Evolutionary conservation across 2,797 vertebrate species (phyloP).

Genomic region (Myripristis murdjan): DNA sequence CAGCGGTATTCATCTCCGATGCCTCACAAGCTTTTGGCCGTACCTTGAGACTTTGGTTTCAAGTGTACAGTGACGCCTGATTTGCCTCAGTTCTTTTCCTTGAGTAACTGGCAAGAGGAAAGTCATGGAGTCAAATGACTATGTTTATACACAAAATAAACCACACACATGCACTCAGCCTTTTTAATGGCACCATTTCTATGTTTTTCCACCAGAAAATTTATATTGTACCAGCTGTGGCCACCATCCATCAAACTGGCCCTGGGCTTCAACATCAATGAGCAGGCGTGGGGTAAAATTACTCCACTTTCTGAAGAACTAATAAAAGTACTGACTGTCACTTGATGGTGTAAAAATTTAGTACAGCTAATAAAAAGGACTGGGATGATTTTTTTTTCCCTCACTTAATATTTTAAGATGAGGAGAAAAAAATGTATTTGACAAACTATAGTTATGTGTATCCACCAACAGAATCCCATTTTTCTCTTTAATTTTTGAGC

Average conservation of each 20-base stretch:
- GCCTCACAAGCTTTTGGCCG: conserved; percentile 1
- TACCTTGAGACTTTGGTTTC: background rate
- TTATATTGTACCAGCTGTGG: background rate
- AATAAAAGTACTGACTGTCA: too few relatives aligned
- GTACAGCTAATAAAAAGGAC: too few relatives aligned
- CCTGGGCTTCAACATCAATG: background rate
- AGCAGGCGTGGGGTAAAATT: background rate
- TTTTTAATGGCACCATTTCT: too few relatives aligned
- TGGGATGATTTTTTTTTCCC: too few relatives aligned
- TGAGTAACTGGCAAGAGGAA: background rate
- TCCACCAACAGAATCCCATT: too few relatives aligned
- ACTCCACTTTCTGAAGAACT: background rate
- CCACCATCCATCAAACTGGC: conserved; percentile 4
- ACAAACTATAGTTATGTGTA: too few relatives aligned
- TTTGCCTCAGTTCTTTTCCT: background rate
- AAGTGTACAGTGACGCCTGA: background rate
- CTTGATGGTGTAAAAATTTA: too few relatives aligned
- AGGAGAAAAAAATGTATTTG: too few relatives aligned
- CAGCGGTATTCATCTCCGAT: background rate
- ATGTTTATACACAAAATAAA: background rate
- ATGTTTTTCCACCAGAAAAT: too few relatives aligned
- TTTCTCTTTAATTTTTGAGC: too few relatives aligned
- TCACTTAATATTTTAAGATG: too few relatives aligned
- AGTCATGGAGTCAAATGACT: background rate
- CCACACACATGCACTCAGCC: background rate